Conservation (phyloP, 2,888 invertebrate species). For the Philereme transversata region DNA sequence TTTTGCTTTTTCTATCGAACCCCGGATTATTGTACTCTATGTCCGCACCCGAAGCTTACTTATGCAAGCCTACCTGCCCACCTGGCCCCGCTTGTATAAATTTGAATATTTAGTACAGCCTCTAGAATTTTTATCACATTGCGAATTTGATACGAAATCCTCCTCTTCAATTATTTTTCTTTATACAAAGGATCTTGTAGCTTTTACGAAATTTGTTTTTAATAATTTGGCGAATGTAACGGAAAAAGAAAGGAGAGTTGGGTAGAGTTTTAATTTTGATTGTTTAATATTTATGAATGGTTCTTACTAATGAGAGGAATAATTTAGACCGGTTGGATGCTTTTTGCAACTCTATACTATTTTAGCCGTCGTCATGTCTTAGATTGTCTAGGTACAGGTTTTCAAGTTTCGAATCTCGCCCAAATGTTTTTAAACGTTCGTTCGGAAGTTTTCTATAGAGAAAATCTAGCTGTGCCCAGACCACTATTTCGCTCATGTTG, state of each 20-base stretch:
- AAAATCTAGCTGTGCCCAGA: no score
- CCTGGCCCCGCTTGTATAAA: slow-evolving; percentile 57
- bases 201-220: slow-evolving; percentile 43
- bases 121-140: slow-evolving; percentile 56
- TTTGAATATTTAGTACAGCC: slow-evolving; percentile 62
- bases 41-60: slow-evolving; percentile 57
- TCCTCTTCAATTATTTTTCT: slow-evolving; percentile 46
- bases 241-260: slow-evolving; percentile 31
- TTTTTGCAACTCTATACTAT: no score
- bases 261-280: slow-evolving; percentile 38
- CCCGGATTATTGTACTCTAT: slow-evolving; percentile 59
- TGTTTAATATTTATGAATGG: slow-evolving; percentile 42
- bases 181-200: slow-evolving; percentile 39
- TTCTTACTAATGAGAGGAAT: slow-evolving; percentile 34
- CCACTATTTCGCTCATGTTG: no score
- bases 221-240: slow-evolving; percentile 38
- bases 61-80: slow-evolving; percentile 61
- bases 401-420: no score
- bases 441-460: no score
- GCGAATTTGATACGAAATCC: slow-evolving; percentile 55
- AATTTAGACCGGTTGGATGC: no score
- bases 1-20: slow-evolving; percentile 72
- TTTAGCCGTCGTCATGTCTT: no score
- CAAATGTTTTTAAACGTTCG: no score
- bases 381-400: no score